Evolutionary conservation across 1,140 invertebrate genomes (phyloP), one percentile per base, ranked within the genome.

Genomic region (Micrasema longulum): DNA sequence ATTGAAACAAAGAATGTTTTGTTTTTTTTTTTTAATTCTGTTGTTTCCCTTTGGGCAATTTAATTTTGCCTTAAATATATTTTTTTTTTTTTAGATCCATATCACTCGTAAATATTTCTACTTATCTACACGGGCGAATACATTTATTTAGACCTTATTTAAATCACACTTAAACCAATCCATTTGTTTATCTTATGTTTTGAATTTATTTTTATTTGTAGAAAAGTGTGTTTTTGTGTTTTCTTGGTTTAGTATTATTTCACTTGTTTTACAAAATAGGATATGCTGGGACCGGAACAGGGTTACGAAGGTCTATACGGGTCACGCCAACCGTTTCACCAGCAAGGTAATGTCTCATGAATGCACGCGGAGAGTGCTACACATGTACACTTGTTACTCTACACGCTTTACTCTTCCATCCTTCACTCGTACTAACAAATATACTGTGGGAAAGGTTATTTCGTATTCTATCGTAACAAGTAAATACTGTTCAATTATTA

Each of bases 211-310:
- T 66, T 53, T 45, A 18, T 35, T 36, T 36, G 63, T 66, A 45
- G 35, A 45, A 57, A 20, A 52, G 45, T 38, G 55, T 63, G 68
- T 63, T 55, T 60, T 57, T 70, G 68, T 63, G 68, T 69, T 76
- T 74, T 45, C 63, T 74, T 85, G 83, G 82, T 86, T 81, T 86
- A 86, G 79, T 85, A 84, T 81, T 83, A 78, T 83, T 85, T 82
- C 85, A 83, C 85, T 79, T 84, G 81, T 85, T 88, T 86, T 87
- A 65, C 41, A 75, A 72, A 73, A 78, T 89, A 95, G 92, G 94
- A 96, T 85, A 95, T 95, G 91, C 91, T 97, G 85, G 93, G 92
- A 78, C 91, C 93, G 77, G 95, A 97, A 81, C 95, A 96, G 84
- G 90, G 92, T 77, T 97, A 95, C 88, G 94, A 96, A 80, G 92